These are phyloP conservation scores for Amitus sp. DNA, from an alignment of 2,888 invertebrate genomes.

Conservation along the genomic window DNA sequence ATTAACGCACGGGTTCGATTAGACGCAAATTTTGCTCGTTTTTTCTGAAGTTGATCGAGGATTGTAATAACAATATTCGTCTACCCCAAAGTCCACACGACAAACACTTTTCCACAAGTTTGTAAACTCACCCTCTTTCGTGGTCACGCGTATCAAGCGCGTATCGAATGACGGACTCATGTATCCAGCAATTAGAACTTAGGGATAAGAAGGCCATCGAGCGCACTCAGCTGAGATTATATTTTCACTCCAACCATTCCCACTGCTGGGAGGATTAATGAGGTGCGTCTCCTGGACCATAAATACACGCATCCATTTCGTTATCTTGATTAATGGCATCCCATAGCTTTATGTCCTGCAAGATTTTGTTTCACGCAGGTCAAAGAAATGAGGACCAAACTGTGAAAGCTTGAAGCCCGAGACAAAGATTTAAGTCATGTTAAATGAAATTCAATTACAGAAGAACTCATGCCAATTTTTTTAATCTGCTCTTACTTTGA, in stretches of 20 bases:
- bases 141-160: conserved; percentile 34
- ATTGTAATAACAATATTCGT: conserved; percentile 35
- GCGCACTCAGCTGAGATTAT: conserved; percentile 6
- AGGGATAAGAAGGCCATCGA: conserved; percentile 8
- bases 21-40: conserved; percentile 25
- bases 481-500: too few species aligned
- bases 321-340: conserved; percentile 26
- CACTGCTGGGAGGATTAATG: conserved; percentile 31
- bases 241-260: conserved; percentile 9
- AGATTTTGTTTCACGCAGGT: too few species aligned
- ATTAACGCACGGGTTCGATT: conserved; percentile 14
- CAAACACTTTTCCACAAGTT: conserved; percentile 30
- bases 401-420: too few species aligned
- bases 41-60: conserved; percentile 11
- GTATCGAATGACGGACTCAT: conserved; percentile 34
- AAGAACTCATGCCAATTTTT: too few species aligned
- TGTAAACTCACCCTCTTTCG: conserved; percentile 36
- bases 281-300: conserved; percentile 32
- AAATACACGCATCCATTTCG: conserved; percentile 21
- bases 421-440: too few species aligned
- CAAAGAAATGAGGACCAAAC: too few species aligned
- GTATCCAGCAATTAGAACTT: conserved; percentile 34
- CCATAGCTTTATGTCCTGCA: too few species aligned
- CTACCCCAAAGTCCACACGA: conserved; percentile 28
- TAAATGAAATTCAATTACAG: too few species aligned